A percentile compares a stretch with the other conserved stretches of the same genome.
Conservation (phyloP, 2,113 vertebrate species). For the Cinclus cinclus region DNA sequence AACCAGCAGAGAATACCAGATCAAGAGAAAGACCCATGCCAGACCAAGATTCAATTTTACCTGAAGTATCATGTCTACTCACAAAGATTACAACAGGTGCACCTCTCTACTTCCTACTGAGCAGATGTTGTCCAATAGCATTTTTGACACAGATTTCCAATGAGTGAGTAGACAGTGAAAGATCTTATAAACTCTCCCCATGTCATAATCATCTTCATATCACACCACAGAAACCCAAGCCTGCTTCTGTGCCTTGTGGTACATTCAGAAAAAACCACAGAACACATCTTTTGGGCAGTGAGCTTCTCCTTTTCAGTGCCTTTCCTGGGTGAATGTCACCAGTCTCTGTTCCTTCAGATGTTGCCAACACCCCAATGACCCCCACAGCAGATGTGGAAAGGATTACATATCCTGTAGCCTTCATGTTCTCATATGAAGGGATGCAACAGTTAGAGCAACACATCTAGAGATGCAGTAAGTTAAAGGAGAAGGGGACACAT, state of each 20-base stretch:
- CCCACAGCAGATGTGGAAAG: neutral
- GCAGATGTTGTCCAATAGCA: neutral
- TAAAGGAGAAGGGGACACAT: neutral
- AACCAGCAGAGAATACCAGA: neutral
- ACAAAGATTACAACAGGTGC: neutral
- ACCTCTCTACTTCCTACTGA: neutral
- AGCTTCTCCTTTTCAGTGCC: neutral
- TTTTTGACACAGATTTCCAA: neutral
- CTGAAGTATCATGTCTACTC: neutral
- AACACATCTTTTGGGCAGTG: neutral
- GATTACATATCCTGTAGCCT: neutral
- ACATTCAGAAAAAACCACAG: neutral
- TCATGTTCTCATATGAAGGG: neutral
- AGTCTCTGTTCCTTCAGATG: neutral
- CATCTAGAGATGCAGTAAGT: neutral
- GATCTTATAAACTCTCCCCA: neutral
- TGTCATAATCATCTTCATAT: neutral
- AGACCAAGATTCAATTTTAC: neutral
- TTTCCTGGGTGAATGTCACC: neutral
- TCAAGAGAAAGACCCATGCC: neutral
- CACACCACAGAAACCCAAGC: neutral
- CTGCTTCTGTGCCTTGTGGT: neutral
- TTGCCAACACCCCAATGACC: accelerated
- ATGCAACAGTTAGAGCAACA: neutral
- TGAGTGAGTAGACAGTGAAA: neutral